Percentiles rank a stretch among this genome's conserved stretches.
phyloP scores from a whole-genome alignment of 2,113 vertebrate genomes.

The Calidris pygmaea region DNA sequence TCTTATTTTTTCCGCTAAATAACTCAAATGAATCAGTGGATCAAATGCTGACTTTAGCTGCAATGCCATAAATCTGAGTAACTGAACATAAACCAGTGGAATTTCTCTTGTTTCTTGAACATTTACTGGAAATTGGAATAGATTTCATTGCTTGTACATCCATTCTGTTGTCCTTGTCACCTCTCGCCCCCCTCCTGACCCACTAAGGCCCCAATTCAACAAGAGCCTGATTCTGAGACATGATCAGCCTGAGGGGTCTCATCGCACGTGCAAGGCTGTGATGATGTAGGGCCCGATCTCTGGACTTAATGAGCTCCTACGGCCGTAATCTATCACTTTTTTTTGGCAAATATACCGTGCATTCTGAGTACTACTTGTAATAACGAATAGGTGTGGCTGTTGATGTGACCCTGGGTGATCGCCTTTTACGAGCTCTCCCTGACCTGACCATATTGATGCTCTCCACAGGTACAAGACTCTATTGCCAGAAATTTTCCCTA shows the following conservation, averaged over 20 bases:
- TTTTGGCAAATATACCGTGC: not conserved
- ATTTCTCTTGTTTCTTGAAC: not conserved
- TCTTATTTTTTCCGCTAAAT: not conserved
- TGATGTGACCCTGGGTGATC: not conserved
- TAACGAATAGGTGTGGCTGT: not conserved
- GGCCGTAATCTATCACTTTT: not conserved
- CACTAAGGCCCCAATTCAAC: not conserved
- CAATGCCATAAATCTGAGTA: not conserved
- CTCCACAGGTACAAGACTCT: not conserved
- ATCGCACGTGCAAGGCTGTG: not conserved
- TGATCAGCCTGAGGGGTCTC: not conserved
- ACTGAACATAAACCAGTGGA: not conserved
- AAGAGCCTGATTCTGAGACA: not conserved
- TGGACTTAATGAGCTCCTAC: not conserved
- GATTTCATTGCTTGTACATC: not conserved
- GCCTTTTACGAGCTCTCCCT: not conserved
- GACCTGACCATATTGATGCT: not conserved
- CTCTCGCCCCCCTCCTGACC: not conserved
- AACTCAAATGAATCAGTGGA: not conserved
- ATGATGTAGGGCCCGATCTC: not conserved
- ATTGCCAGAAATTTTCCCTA: not conserved
- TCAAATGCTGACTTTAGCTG: not conserved
- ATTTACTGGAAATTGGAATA: not conserved
- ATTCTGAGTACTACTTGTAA: not conserved
- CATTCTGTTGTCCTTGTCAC: not conserved